Base-by-base conservation (phyloP, 1,140 invertebrate species). In the Aphaenogaster rudis region DNA sequence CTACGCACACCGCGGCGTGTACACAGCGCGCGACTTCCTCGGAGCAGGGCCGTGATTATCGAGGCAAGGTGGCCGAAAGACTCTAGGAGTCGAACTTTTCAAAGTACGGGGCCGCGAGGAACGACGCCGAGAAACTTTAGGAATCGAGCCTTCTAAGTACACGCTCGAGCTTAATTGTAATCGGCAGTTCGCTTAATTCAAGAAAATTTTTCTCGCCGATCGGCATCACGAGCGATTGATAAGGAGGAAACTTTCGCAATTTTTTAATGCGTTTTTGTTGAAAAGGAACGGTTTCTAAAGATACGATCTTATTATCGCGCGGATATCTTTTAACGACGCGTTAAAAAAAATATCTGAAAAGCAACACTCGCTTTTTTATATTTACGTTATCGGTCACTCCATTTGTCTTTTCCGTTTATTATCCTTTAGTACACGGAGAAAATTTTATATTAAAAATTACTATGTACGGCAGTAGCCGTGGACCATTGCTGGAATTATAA, bases 1-100 rank as follows among this genome's bases (percentile, higher is more conserved):
- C 33, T 79, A 50, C 88, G 84, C 86, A 82, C 84, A 69, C 63
- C 80, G 79, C 78, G 86, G 28, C 28, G n/a, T 57, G 36, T 69
- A 76, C 52, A 87, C 52, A 82, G 54, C 21, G 57, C 67, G 61
- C 80, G 80, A 84, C 54, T 84, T 50, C 69, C 42, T 84, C 13
- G 54, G 69, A 61, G 52, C 80, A 84, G 80, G 69, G 57, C 54
- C 57, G 80, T 81, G 48, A 71, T 71, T 59, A 80, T 42, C 42
- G 36, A 28, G 6, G 28, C 54, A 54, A 64, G 28, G 42, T 63
- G 42, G 13, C 57, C 28, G 1, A 48, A 39, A 15, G 17, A 13
- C 54, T 28, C 2, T 13, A 48, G 8, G 8, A 69, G 39, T 45
- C 52, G 39, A 39, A 74, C 42, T 82, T 82, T 54, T 80, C 63